These are phyloP conservation scores for Euclidia mi DNA, from an alignment of 2,888 invertebrate species.

Conservation along the genomic window DNA sequence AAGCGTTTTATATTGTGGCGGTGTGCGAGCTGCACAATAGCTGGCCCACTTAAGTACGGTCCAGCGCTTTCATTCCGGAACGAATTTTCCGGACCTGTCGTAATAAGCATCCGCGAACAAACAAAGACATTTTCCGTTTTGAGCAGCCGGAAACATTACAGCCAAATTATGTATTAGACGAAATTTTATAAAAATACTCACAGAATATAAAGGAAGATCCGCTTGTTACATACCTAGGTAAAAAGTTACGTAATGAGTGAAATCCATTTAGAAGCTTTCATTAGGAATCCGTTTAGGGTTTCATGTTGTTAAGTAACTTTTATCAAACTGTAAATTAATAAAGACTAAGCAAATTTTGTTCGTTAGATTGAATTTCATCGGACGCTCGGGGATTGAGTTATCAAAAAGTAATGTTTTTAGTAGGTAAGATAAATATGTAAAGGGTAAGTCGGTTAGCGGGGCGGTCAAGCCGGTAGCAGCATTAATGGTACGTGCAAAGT, in stretches of 20 bases:
- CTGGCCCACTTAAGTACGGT: slow-evolving; percentile 81
- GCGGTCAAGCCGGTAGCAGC: slow-evolving; percentile 56
- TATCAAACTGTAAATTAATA: slow-evolving; percentile 27
- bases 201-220: slow-evolving; percentile 21
- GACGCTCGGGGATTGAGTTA: slow-evolving; percentile 16
- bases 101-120: slow-evolving; percentile 83
- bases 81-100: slow-evolving; percentile 80
- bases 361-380: slow-evolving; percentile 25
- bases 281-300: slow-evolving; percentile 25
- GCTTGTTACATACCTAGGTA: slow-evolving; percentile 3
- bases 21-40: slow-evolving; percentile 76
- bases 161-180: slow-evolving; percentile 72
- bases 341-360: slow-evolving; percentile 25
- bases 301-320: slow-evolving; percentile 29
- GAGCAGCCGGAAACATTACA: slow-evolving; percentile 78
- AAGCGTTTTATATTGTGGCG: slow-evolving; percentile 79
- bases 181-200: slow-evolving; percentile 62
- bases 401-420: slow-evolving; percentile 14
- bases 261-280: slow-evolving; percentile 24
- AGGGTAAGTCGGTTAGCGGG: slow-evolving; percentile 23
- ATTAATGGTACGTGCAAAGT: slow-evolving; percentile 74
- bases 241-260: slow-evolving; percentile 23
- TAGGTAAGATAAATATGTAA: slow-evolving; percentile 25
- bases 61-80: slow-evolving; percentile 77
- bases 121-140: slow-evolving; percentile 83